Conservation (phyloP, 2,797 vertebrate genomes). For the Anguilla marmorata region DNA sequence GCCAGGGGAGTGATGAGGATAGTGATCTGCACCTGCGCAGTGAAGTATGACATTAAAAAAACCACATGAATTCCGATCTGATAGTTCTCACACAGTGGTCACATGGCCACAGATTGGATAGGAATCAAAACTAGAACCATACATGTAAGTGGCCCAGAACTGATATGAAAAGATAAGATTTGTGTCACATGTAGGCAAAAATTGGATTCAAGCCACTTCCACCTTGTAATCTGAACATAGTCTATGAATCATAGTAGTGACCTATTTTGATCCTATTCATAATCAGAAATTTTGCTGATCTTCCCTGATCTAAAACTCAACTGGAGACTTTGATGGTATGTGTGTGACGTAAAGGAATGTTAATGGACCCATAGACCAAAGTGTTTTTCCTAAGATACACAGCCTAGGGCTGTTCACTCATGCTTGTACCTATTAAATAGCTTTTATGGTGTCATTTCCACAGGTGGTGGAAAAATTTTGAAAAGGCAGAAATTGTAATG, state of each 20-base stretch:
- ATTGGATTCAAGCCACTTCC: no score
- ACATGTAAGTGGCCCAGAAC: no score
- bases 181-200: no score
- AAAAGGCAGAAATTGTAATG: not conserved
- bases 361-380: not conserved
- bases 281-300: not conserved
- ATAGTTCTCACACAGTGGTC: no score
- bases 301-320: not conserved
- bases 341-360: not conserved
- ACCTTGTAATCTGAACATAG: no score
- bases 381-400: not conserved
- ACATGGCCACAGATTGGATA: no score
- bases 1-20: no score
- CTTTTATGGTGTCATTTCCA: not conserved
- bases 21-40: no score
- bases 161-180: no score
- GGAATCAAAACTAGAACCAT: no score
- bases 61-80: no score
- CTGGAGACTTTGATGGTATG: not conserved
- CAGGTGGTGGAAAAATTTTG: constrained; percentile 2
- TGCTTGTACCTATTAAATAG: not conserved
- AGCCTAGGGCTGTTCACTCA: not conserved
- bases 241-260: not conserved
- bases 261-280: not conserved
- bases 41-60: no score